Base-by-base conservation (phyloP, 2,797 vertebrate species). In the Setipinna tenuifilis region DNA sequence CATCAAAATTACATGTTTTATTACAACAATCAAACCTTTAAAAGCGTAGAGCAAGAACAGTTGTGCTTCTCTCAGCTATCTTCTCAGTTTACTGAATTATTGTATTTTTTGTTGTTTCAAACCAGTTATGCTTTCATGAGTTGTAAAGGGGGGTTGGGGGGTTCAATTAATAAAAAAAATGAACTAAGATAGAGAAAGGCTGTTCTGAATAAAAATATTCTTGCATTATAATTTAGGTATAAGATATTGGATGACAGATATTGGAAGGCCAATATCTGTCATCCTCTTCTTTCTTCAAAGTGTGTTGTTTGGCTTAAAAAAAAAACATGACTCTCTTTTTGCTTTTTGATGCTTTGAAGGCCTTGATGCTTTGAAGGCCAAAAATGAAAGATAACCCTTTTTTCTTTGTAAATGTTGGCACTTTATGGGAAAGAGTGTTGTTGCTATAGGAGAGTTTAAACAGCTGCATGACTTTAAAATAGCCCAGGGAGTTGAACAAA, bases 381-480 rank as follows among this genome's bases (percentile, higher is more conserved):
- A 75, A 41, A 41, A 44, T 6, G 1, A 21, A 78, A 78, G 17
- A 19, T 17, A 78, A 19, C 50, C 16, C 2, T 44, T 71, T 44
- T 44, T 44, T 71, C 21, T 44, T 78, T 44, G 35, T 78, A 78
- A 78, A 78, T 78, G 71, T 78, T 78, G 71, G 71, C 71, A 78
- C 71, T 78, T 78, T 78, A 78, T 78, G 16, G 35, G 31, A 78
- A 78, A 78, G 71, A 78, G 19, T 78, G 71, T 78, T 78, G 71
- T 35, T 41, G 14, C 14, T 54, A 54, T 54, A 19, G 17, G 17
- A 78, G 71, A 71, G 9, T 78, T 31, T 78, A 75, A 35, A 44
- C 71, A 78, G 0, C 19, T 78, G 71, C 71, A 78, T 78, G 71
- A 44, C 35, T 44, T 78, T 44, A 78, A 78, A 78, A 54, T 78